Percentiles rank a stretch among this genome's conserved stretches.
These are phyloP conservation scores for Melanostoma scalare DNA, from an alignment of 2,888 invertebrate genomes.

Conservation along the genomic window DNA sequence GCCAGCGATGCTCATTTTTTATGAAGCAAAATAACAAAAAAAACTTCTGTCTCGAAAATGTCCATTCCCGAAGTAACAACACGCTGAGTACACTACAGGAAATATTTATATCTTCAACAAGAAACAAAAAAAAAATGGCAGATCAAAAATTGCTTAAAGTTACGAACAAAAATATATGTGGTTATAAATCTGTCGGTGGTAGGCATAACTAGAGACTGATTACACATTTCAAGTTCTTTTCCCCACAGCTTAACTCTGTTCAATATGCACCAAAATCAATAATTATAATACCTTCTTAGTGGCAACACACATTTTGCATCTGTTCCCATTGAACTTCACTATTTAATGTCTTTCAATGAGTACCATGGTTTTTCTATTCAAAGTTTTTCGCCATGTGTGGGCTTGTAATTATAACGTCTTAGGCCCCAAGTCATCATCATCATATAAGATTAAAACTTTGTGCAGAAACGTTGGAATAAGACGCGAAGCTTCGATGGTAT, in stretches of 20 bases:
- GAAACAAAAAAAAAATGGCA: no score
- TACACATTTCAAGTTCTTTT: neutral
- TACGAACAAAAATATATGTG: no score
- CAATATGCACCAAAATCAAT: conserved; percentile 43
- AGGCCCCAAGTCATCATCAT: conserved; percentile 50
- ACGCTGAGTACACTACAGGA: no score
- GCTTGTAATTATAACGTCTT: conserved; percentile 41
- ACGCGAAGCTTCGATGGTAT: conserved; percentile 4
- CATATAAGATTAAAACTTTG: conserved; percentile 38
- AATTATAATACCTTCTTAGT: conserved; percentile 55
- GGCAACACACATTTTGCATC: conserved; percentile 10
- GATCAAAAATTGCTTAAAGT: no score
- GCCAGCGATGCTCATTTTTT: no score
- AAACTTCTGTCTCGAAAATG: no score
- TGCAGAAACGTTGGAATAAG: conserved; percentile 13
- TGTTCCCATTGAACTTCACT: conserved; percentile 53
- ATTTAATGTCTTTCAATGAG: conserved; percentile 26
- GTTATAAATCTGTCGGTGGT: no score
- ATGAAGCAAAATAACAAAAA: no score
- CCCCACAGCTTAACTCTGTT: neutral
- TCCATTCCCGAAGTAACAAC: no score
- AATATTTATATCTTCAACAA: no score
- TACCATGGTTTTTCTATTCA: neutral
- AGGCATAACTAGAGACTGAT: neutral
- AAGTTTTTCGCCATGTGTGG: neutral